phyloP scores from a whole-genome alignment of 2,797 vertebrate genomes.

The Discoglossus pictus region DNA sequence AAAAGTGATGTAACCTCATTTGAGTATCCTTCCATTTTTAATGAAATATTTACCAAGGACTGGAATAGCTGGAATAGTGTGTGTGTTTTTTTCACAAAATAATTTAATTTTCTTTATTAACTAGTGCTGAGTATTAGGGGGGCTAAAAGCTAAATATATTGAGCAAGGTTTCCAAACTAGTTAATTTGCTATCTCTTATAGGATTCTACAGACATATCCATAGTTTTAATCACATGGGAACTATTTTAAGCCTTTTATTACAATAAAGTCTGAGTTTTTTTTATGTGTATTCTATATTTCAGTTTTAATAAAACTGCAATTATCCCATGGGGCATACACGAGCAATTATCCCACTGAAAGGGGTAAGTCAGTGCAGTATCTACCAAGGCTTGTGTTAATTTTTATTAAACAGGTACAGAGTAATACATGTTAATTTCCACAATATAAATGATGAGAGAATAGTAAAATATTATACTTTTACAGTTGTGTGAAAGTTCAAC shows the following conservation, averaged over 20 bases:
- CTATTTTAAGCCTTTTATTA: slow-evolving; percentile 23
- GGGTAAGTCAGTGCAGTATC: slow-evolving; percentile 1
- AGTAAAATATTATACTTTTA: too few species aligned
- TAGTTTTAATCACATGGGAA: background rate
- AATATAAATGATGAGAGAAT: too few species aligned
- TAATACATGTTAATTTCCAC: slow-evolving; percentile 1
- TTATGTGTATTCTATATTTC: background rate
- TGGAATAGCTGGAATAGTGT: slow-evolving; percentile 12
- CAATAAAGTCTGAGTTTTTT: slow-evolving; percentile 8
- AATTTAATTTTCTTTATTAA: slow-evolving; percentile 17
- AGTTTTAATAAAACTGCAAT: slow-evolving; percentile 32
- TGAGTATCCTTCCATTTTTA: background rate
- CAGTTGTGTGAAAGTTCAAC: too few species aligned
- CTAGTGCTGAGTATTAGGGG: background rate
- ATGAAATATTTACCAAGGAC: slow-evolving; percentile 19
- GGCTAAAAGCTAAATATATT: background rate
- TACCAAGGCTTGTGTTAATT: too few species aligned
- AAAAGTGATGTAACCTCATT: too few species aligned
- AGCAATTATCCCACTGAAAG: slow-evolving; percentile 9
- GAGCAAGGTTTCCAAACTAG: background rate
- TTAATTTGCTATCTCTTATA: background rate
- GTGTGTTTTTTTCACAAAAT: slow-evolving; percentile 4
- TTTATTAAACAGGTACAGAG: background rate
- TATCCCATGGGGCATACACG: slow-evolving; percentile 5
- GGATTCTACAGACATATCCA: background rate